Conservation (phyloP, 2,113 vertebrate genomes). For the Pitta sordida region DNA sequence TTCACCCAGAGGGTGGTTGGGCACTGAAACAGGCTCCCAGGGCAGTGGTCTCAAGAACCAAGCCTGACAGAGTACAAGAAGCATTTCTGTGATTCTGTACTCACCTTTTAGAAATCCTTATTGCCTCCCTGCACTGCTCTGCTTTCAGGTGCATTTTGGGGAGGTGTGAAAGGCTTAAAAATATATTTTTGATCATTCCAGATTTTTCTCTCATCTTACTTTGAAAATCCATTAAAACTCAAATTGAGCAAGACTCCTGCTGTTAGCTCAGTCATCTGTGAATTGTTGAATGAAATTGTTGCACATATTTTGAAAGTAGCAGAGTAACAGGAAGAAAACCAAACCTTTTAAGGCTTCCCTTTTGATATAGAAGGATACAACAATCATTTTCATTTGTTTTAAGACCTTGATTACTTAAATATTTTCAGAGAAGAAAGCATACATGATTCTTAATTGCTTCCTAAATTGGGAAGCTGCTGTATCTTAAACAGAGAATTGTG, state of each 20-base stretch:
- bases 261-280: slow-evolving; percentile 54
- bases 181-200: slow-evolving; percentile 6
- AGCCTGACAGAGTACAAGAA: background rate
- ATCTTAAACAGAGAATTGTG: slow-evolving; percentile 40
- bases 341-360: background rate
- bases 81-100: background rate
- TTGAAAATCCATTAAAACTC: slow-evolving; percentile 63
- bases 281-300: slow-evolving; percentile 54
- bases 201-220: slow-evolving; percentile 22
- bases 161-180: background rate
- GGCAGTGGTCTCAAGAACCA: background rate
- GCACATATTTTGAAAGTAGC: slow-evolving; percentile 58
- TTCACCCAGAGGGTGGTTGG: background rate
- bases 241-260: slow-evolving; percentile 69
- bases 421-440: slow-evolving; percentile 60
- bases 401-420: slow-evolving; percentile 58
- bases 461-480: slow-evolving; percentile 23
- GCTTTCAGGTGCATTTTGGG: background rate
- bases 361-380: slow-evolving; percentile 50
- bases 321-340: background rate
- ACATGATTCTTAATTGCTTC: slow-evolving; percentile 57
- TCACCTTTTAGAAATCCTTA: slow-evolving; percentile 38
- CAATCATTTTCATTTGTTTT: slow-evolving; percentile 58
- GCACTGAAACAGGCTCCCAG: background rate
- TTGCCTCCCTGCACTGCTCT: background rate